These are phyloP conservation scores for Pelvicachromis taeniatus DNA, from an alignment of 2,113 vertebrate species.

Conservation along the genomic window DNA sequence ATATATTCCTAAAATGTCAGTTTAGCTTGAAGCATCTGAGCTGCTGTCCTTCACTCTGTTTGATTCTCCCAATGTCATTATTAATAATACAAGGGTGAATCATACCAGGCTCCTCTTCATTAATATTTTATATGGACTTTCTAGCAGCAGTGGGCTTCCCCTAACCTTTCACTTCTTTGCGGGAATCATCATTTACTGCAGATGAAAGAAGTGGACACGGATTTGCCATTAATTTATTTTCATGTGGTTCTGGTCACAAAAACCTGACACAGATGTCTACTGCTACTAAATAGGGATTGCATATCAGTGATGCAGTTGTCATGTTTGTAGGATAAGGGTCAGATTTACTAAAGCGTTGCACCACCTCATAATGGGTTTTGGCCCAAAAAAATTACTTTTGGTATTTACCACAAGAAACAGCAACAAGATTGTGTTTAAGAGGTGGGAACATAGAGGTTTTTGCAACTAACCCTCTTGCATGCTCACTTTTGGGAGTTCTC, in stretches of 20 bases:
- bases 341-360: too few species aligned
- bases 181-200: constrained; percentile 16
- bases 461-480: too few species aligned
- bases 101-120: constrained; percentile 25
- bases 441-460: too few species aligned
- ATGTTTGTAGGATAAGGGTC: neutral
- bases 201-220: constrained; percentile 4
- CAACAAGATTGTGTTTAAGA: too few species aligned
- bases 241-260: neutral
- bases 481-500: too few species aligned
- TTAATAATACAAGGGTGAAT: constrained; percentile 33
- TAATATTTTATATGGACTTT: constrained; percentile 51
- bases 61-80: too few species aligned
- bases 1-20: too few species aligned
- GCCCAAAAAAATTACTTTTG: too few species aligned
- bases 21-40: too few species aligned
- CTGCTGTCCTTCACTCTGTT: too few species aligned
- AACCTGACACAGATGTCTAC: neutral
- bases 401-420: too few species aligned
- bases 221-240: constrained; percentile 19
- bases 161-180: constrained; percentile 38
- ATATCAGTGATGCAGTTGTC: neutral
- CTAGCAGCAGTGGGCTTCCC: constrained; percentile 35
- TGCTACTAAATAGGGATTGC: neutral
- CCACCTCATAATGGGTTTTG: too few species aligned